A percentile compares a stretch with the other conserved stretches of the same genome.
Conservation (phyloP, 2,888 invertebrate species). For the Peribatodes rhomboidaria region DNA sequence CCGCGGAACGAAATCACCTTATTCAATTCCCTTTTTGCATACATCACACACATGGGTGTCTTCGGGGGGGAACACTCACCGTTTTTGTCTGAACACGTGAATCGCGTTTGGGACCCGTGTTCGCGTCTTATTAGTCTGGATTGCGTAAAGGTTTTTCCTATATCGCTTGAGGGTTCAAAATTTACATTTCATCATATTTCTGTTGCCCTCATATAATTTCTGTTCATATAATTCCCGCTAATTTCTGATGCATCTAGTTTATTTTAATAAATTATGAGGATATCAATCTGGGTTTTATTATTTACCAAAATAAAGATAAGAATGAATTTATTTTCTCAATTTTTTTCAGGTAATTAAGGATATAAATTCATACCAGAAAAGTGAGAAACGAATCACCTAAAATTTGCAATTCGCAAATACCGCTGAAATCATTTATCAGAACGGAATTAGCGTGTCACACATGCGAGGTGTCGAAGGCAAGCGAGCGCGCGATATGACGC, state of each 20-base stretch:
- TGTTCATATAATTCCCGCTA: slow-evolving; percentile 40
- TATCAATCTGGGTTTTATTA: not conserved
- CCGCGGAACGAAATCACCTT: slow-evolving; percentile 85
- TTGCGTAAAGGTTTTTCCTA: slow-evolving; percentile 79
- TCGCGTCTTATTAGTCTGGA: slow-evolving; percentile 83
- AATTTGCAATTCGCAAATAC: slow-evolving; percentile 67
- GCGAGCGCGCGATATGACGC: slow-evolving; percentile 76
- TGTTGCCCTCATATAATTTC: slow-evolving; percentile 29
- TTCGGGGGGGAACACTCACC: slow-evolving; percentile 73
- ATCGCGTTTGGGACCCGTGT: slow-evolving; percentile 83
- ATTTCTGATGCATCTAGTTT: slow-evolving; percentile 28
- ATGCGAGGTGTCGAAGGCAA: slow-evolving; percentile 70
- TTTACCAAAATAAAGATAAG: not conserved
- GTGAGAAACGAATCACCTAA: slow-evolving; percentile 61
- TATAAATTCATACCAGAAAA: slow-evolving; percentile 16
- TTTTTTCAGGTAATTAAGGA: too few species aligned
- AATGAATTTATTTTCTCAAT: not conserved
- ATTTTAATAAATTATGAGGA: not conserved
- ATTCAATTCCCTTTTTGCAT: slow-evolving; percentile 87
- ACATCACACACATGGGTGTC: slow-evolving; percentile 81
- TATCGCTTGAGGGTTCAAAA: slow-evolving; percentile 60
- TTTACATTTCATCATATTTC: slow-evolving; percentile 49
- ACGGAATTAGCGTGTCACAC: slow-evolving; percentile 77
- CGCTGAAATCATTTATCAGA: slow-evolving; percentile 78
- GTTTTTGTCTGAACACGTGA: slow-evolving; percentile 85